Evolutionary conservation across 2,797 vertebrate genomes (phyloP), one percentile per base, ranked within the genome.

Genomic region (Macroramphosus scolopax): DNA sequence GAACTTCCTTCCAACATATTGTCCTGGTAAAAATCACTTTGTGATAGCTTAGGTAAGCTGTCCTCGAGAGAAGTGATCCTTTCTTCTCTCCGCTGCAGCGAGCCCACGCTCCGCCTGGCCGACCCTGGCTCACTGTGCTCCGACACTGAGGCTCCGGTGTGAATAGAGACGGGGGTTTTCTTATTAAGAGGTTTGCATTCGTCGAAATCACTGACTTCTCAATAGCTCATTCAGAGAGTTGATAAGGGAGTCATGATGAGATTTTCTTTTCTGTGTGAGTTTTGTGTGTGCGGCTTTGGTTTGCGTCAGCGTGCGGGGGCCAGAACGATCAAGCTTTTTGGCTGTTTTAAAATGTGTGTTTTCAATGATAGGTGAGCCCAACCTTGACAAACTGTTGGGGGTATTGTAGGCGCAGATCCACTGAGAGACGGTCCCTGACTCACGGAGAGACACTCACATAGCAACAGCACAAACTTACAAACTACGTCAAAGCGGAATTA

Each of bases 51-150:
- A 58, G 71, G 54, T 73, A 73, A 78, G 67, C 42, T 17, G 81
- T 82, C 82, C 82, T 85, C 83, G 81, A 78, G 47, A 75, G 48
- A 59, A 67, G 63, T 8, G 35, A 47, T 44, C 31, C 37, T 83
- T 83, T 73, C 17, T 80, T 72, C 69, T 50, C 20, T 31, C 38
- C 33, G 6, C 58, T 58, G 73, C 75, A 55, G 64, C 22, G 55
- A 77, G 46, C 81, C 78, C 69, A 80, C 73, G 51, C 77, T 54
- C 36, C 22, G 35, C 59, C 66, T 41, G 51, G 54, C 45, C 16
- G 67, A 67, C 72, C 79, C 67, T 72, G 65, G 8, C 43, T 63
- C 54, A 54, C 38, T 57, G 47, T 8, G 49, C 58, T 29, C 2
- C 9, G 52, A 72, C 38, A 42, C 52, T 8, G 25, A 57, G 43